Evolutionary conservation across 2,888 invertebrate genomes (phyloP).

Genomic region (Plagiodera versicolora): DNA sequence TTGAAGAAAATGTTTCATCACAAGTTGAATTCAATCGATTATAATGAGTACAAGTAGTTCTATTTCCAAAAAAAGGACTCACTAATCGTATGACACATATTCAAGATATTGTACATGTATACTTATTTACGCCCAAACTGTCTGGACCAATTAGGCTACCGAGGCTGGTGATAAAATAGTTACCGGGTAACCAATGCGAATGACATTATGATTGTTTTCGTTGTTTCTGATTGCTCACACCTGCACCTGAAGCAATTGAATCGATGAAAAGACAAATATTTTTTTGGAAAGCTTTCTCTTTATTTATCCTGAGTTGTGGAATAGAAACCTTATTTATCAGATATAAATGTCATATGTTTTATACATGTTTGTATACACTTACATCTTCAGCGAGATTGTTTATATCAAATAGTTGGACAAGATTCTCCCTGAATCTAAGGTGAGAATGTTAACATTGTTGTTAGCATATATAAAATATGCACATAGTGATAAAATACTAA

Average conservation of each 20-base stretch:
- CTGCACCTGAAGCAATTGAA: conserved; percentile 16
- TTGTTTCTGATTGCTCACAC: conserved; percentile 36
- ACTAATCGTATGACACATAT: no score
- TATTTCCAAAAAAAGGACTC: no score
- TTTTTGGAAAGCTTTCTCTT: conserved; percentile 24
- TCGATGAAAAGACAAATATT: conserved; percentile 17
- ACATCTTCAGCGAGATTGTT: no score
- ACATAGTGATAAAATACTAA: no score
- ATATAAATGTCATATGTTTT: conserved; percentile 54
- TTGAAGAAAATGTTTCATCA: no score
- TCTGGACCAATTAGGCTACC: conserved; percentile 52
- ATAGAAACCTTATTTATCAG: conserved; percentile 43
- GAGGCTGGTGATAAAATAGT: conserved; percentile 50
- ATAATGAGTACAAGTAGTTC: no score
- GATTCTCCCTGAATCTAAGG: no score
- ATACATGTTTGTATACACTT: conserved; percentile 53
- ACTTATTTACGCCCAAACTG: conserved; percentile 46
- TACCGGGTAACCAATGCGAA: conserved; percentile 50
- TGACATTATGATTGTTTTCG: conserved; percentile 48
- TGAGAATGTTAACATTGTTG: no score
- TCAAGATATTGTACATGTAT: no score
- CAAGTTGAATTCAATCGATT: no score
- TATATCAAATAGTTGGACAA: no score
- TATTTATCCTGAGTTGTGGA: conserved; percentile 22
- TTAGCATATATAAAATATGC: no score